phyloP scores from a whole-genome alignment of 2,113 vertebrate species.

The Lepisosteus oculatus region DNA sequence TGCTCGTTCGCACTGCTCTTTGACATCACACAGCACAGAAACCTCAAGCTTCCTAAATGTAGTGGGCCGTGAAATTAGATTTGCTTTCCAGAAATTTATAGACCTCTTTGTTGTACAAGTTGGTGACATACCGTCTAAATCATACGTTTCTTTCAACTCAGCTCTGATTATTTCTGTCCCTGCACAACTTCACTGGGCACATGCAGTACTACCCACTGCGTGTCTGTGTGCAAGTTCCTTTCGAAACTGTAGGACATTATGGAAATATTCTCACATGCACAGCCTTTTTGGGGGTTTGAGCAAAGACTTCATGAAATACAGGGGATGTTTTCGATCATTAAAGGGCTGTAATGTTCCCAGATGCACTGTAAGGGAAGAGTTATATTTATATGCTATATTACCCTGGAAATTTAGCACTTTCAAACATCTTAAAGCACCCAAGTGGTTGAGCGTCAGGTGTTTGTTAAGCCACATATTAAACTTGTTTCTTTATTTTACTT shows the following conservation, averaged over 20 bases:
- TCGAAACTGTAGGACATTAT: no score
- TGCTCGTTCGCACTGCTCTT: no score
- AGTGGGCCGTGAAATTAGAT: slow-evolving; percentile 52
- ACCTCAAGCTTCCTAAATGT: slow-evolving; percentile 46
- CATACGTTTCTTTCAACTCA: background rate
- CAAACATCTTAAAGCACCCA: background rate
- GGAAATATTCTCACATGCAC: background rate
- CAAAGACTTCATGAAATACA: background rate
- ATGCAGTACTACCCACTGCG: no score
- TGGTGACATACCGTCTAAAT: slow-evolving; percentile 37
- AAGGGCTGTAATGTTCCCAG: slow-evolving; percentile 1
- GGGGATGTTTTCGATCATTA: background rate
- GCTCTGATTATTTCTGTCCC: background rate
- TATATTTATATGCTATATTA: background rate
- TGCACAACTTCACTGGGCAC: background rate
- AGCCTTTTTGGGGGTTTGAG: background rate
- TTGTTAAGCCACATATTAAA: background rate
- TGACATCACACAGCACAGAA: slow-evolving; percentile 37
- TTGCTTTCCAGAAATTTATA: slow-evolving; percentile 45
- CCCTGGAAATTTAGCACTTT: background rate
- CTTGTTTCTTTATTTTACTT: background rate
- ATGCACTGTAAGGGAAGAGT: background rate
- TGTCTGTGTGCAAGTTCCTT: no score
- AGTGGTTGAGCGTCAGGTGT: background rate
- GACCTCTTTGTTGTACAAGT: slow-evolving; percentile 38